A percentile compares a stretch with the other conserved stretches of the same genome.
Conservation (phyloP, 2,888 invertebrate species). For the Rhopalosiphum nymphaeae region DNA sequence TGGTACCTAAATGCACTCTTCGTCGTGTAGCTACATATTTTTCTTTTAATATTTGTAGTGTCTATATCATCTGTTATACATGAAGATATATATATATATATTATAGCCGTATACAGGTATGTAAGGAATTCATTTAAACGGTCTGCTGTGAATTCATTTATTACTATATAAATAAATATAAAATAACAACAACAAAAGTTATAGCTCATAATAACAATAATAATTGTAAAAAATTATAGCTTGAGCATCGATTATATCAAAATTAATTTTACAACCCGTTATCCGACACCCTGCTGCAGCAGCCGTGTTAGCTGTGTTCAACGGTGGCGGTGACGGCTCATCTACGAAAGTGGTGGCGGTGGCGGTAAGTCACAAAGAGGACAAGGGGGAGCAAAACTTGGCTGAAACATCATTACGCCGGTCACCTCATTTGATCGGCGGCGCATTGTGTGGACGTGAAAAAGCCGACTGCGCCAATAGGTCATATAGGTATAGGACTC, state of each 20-base stretch:
- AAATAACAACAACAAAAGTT: not conserved
- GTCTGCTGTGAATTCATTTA: not conserved
- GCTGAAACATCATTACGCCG: conserved; percentile 55
- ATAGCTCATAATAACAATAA: not conserved
- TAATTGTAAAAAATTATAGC: not conserved
- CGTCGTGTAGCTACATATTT: not conserved
- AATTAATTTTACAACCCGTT: conserved; percentile 39
- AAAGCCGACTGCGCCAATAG: conserved; percentile 27
- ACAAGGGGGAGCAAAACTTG: conserved; percentile 25
- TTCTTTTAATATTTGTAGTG: not conserved
- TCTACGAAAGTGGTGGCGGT: conserved; percentile 5
- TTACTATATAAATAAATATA: not conserved
- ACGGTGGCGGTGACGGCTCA: not conserved
- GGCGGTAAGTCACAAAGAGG: conserved; percentile 21
- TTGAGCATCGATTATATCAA: conserved; percentile 11
- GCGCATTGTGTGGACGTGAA: conserved; percentile 18
- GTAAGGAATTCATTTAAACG: not conserved
- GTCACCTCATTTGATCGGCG: conserved; percentile 25
- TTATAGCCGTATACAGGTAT: not conserved
- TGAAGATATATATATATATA: not conserved
- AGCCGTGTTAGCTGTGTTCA: not conserved
- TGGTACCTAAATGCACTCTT: not conserved
- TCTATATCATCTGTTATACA: not conserved
- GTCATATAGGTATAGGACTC: not conserved
- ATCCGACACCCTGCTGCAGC: not conserved